Evolutionary conservation across 2,113 vertebrate species (phyloP).

Genomic region (pig (Sus scrofa)): DNA sequence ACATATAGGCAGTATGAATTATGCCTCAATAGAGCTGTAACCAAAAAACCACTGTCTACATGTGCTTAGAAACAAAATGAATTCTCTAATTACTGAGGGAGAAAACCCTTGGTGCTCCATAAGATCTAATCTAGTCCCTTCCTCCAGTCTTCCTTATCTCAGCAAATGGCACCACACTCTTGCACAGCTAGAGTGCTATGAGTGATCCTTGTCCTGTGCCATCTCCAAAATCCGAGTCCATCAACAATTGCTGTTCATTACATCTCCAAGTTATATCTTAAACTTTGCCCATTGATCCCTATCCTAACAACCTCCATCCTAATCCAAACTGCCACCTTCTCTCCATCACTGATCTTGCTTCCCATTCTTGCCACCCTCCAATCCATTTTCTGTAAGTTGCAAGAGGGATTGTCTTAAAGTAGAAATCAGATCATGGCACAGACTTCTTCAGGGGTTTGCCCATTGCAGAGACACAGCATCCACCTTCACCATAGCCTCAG

Average conservation of each 20-base stretch:
- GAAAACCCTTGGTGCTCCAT: background rate
- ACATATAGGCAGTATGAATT: too few species aligned
- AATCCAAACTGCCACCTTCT: background rate
- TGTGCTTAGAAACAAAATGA: background rate
- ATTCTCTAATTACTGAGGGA: background rate
- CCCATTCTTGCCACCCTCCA: background rate
- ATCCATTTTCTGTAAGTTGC: background rate
- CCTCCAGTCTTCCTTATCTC: background rate
- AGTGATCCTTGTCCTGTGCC: background rate
- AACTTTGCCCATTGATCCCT: background rate
- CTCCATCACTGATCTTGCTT: background rate
- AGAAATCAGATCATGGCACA: background rate
- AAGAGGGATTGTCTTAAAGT: background rate
- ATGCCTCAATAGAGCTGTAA: too few species aligned
- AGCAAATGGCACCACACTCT: background rate
- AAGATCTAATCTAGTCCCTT: background rate
- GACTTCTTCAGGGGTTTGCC: background rate
- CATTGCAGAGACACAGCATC: background rate
- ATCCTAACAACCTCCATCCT: background rate
- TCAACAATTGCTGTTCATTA: background rate
- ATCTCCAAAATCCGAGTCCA: background rate
- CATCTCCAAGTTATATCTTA: background rate
- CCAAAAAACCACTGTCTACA: background rate
- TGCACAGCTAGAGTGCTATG: background rate
- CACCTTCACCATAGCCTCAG: background rate